Evolutionary conservation across 2,888 invertebrate species (phyloP).

Genomic region (Yponomeuta malinellus): DNA sequence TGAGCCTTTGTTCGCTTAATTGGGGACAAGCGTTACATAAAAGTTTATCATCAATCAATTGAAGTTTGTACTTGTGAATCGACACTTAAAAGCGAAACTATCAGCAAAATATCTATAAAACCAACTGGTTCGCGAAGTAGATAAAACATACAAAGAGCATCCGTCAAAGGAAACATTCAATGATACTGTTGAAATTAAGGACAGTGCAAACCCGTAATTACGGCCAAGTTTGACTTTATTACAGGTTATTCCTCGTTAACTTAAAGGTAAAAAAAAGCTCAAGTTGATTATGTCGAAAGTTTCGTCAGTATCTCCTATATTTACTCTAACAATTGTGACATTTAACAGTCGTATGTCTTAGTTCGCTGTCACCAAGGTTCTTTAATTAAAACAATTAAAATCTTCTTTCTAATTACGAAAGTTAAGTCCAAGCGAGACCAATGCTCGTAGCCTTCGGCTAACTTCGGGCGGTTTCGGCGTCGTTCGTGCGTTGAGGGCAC

Average conservation of each 20-base stretch:
- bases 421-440: conserved; percentile 5
- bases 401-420: background rate
- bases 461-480: conserved; percentile 45
- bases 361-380: background rate
- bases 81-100: background rate
- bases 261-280: background rate
- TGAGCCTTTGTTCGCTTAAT: too few species aligned
- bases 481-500: conserved; percentile 59
- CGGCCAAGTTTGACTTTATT: conserved; percentile 1
- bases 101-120: conserved; percentile 1
- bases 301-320: background rate
- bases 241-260: conserved; percentile 1
- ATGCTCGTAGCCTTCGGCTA: conserved; percentile 3
- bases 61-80: too few species aligned
- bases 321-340: background rate
- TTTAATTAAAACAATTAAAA: conserved; percentile 5
- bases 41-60: too few species aligned
- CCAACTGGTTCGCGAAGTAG: conserved; percentile 12
- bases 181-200: conserved; percentile 4
- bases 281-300: background rate
- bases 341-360: background rate
- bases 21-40: too few species aligned
- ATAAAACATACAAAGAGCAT: conserved; percentile 7
- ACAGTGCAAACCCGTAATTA: background rate
- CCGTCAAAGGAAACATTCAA: conserved; percentile 8